These are phyloP conservation scores for Orthonevra nobilis DNA, from an alignment of 2,888 invertebrate genomes.

Conservation along the genomic window DNA sequence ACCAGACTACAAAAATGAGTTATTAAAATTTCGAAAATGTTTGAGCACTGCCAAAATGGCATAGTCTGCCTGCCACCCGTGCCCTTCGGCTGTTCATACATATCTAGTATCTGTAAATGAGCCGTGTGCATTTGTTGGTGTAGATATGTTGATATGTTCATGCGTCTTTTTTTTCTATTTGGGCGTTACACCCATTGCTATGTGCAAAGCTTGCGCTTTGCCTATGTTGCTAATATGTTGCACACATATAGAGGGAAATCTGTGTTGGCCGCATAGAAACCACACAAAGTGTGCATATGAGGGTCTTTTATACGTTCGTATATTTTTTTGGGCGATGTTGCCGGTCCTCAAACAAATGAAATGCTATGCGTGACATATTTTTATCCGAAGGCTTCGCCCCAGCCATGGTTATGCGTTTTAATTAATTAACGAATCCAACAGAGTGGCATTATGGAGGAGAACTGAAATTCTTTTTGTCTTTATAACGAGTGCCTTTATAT, in stretches of 20 bases:
- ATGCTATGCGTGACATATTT: slow-evolving; percentile 68
- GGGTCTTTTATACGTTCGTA: too few relatives aligned
- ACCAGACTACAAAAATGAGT: slow-evolving; percentile 37
- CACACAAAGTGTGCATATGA: slow-evolving; percentile 10
- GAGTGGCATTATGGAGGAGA: slow-evolving; percentile 55
- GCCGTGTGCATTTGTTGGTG: slow-evolving; percentile 30
- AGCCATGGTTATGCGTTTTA: slow-evolving; percentile 62
- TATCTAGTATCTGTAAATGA: slow-evolving; percentile 37
- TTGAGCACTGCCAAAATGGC: slow-evolving; percentile 17
- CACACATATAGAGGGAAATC: slow-evolving; percentile 48
- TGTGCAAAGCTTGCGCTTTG: slow-evolving; percentile 59
- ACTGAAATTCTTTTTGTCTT: slow-evolving; percentile 29
- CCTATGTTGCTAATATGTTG: slow-evolving; percentile 51
- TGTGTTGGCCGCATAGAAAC: slow-evolving; percentile 27
- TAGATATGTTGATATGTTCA: slow-evolving; percentile 21
- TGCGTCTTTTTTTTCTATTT: slow-evolving; percentile 12
- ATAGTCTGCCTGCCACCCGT: background rate
- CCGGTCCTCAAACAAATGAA: slow-evolving; percentile 46
- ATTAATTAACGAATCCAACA: slow-evolving; percentile 64
- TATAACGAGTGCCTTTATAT: slow-evolving; percentile 40
- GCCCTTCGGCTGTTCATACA: slow-evolving; percentile 6
- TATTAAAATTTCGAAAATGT: slow-evolving; percentile 30
- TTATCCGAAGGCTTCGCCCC: slow-evolving; percentile 44
- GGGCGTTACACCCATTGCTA: slow-evolving; percentile 40
- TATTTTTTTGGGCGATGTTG: slow-evolving; percentile 45